A percentile compares a stretch with the other conserved stretches of the same genome.
Conservation (phyloP, 2,113 vertebrate species). For the Neotoma lepida region DNA sequence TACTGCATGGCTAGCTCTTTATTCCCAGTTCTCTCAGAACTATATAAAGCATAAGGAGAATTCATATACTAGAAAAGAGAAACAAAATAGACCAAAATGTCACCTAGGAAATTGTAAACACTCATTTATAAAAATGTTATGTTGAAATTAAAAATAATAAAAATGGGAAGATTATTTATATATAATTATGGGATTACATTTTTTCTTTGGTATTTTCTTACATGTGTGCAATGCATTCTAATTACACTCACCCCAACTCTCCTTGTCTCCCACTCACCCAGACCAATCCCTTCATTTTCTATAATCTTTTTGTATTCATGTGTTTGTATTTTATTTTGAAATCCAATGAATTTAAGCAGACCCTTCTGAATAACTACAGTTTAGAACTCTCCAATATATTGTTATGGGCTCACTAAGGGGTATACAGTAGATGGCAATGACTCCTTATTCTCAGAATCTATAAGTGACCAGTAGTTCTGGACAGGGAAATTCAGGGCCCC, state of each 20-base stretch:
- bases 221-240: not conserved
- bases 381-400: not conserved
- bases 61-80: not conserved
- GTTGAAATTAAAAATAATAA: not conserved
- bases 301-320: not conserved
- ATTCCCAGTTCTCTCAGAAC: not conserved
- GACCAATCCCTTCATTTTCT: not conserved
- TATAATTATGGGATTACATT: too few species aligned
- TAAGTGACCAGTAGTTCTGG: not conserved
- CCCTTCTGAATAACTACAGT: not conserved
- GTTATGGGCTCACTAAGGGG: not conserved
- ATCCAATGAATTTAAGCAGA: not conserved
- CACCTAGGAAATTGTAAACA: not conserved
- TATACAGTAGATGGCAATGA: too few species aligned
- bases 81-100: not conserved
- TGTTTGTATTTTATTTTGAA: not conserved
- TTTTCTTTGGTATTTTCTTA: not conserved
- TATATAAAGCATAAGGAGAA: not conserved
- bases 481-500: not conserved
- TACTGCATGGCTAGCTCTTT: not conserved
- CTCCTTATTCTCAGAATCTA: not conserved
- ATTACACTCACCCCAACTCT: not conserved
- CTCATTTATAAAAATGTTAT: not conserved
- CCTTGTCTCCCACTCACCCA: not conserved
- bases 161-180: not conserved